Evolutionary conservation across 1,140 invertebrate genomes (phyloP).

Genomic region (Tetramorium parvispinum): DNA sequence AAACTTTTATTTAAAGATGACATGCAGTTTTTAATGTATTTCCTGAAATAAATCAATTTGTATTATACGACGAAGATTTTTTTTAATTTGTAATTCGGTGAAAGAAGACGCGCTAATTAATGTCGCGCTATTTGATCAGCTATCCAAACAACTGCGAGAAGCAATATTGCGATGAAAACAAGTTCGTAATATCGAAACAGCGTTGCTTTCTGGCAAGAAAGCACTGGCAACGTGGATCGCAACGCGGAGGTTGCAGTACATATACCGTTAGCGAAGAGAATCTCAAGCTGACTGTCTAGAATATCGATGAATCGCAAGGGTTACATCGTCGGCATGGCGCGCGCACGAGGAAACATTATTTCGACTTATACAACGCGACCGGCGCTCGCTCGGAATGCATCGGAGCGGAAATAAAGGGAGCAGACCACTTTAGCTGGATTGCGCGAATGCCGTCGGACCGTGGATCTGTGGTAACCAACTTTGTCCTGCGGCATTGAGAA

Average conservation of each 20-base stretch:
- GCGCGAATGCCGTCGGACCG: conserved; percentile 4
- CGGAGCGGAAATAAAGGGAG: conserved; percentile 43
- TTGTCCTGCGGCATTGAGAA: conserved; percentile 22
- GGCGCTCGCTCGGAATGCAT: background rate
- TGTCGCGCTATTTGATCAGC: conserved; percentile 10
- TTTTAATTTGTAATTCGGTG: background rate
- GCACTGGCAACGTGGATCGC: conserved; percentile 22
- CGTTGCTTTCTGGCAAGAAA: background rate
- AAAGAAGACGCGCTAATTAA: conserved; percentile 13
- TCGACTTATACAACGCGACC: conserved; percentile 35
- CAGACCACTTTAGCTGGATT: conserved; percentile 43
- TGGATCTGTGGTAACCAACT: conserved; percentile 8
- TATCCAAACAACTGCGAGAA: background rate
- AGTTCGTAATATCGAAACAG: conserved; percentile 13
- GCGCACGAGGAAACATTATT: conserved; percentile 53
- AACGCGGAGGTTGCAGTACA: conserved; percentile 22
- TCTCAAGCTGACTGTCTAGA: conserved; percentile 52
- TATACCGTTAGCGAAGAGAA: conserved; percentile 53
- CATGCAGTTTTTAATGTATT: background rate
- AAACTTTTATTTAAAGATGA: background rate
- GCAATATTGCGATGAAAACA: background rate
- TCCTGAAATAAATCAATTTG: background rate
- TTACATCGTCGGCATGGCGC: conserved; percentile 24
- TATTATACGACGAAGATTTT: background rate
- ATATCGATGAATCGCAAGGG: conserved; percentile 55